Evolutionary conservation across 2,797 vertebrate genomes (phyloP), one percentile per base, ranked within the genome.

Genomic region (Stomatorhinus walkeri): DNA sequence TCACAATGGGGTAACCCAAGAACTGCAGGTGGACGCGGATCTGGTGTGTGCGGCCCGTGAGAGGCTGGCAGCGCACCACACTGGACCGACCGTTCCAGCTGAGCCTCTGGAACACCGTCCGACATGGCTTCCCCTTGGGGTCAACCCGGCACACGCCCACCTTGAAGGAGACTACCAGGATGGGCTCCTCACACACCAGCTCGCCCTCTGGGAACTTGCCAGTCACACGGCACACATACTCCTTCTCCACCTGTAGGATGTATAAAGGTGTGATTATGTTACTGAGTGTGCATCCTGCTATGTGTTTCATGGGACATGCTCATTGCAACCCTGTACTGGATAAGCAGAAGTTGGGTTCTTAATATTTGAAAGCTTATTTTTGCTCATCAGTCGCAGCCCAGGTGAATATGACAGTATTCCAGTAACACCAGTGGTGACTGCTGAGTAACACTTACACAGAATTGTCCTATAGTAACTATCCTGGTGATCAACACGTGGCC

Each of bases 21-120:
- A 96, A 99, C 93, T 99, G 98, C 88, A 99, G 95, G 89, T 99
- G 98, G 22, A 99, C 98, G 0, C 98, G 96, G 92, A 99, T 99
- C 94, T 99, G 98, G 93, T 99, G 98, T 0, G 97, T 99, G 61
- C 98, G 98, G 9, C 98, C 98, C 0, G 98, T 99, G 3, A 96
- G 95, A 0, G 98, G 98, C 7, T 94, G 93, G 90, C 98, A 99
- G 61, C 92, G 96, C 4, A 99, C 97, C 16, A 99, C 96, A 0
- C 98, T 99, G 87, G 91, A 97, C 89, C 88, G 95, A 2, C 98
- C 98, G 0, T 98, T 99, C 92, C 96, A 98, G 92, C 96, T 96
- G 1, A 99, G 95, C 88, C 97, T 97, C 92, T 96, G 96, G 93
- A 99, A 99, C 89, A 97, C 91, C 0, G 98, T 99, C 87, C 96